These are phyloP conservation scores for Champsocephalus esox DNA, from an alignment of 2,797 vertebrate species.

Conservation along the genomic window DNA sequence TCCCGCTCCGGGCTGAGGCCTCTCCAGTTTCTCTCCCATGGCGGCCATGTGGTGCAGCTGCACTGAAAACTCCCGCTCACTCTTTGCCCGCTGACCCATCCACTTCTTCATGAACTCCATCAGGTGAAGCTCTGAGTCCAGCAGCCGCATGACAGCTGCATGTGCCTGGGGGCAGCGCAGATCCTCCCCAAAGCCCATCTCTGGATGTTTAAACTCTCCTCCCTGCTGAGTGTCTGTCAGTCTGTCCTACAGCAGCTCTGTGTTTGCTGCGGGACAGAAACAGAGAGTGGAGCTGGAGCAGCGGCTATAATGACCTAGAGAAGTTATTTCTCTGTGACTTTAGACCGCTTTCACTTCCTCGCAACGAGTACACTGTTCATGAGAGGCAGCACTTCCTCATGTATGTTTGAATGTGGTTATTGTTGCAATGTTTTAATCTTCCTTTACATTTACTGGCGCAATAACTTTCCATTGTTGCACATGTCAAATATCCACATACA, in stretches of 20 bases:
- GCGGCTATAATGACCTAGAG: slow-evolving; percentile 40
- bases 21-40: slow-evolving; percentile 88
- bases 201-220: slow-evolving; percentile 8
- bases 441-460: slow-evolving; percentile 34
- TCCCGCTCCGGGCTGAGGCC: slow-evolving; percentile 76
- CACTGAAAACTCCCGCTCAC: slow-evolving; percentile 91
- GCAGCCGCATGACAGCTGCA: slow-evolving; percentile 88
- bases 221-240: not conserved
- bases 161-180: slow-evolving; percentile 91
- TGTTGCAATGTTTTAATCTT: not conserved
- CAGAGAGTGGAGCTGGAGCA: slow-evolving; percentile 21
- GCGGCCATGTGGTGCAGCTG: slow-evolving; percentile 92
- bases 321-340: slow-evolving; percentile 26
- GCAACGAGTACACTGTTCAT: not conserved
- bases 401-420: slow-evolving; percentile 16
- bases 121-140: slow-evolving; percentile 93
- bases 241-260: slow-evolving; percentile 1
- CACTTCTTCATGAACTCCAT: slow-evolving; percentile 97
- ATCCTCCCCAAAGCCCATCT: slow-evolving; percentile 92
- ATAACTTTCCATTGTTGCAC: no score
- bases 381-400: slow-evolving; percentile 70
- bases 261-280: slow-evolving; percentile 12
- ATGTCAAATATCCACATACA: no score
- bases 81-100: slow-evolving; percentile 94
- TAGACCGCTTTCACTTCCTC: slow-evolving; percentile 70